Evolutionary conservation across 2,888 invertebrate species (phyloP), one percentile per base, ranked within the genome.

Genomic region (Cancer borealis): DNA sequence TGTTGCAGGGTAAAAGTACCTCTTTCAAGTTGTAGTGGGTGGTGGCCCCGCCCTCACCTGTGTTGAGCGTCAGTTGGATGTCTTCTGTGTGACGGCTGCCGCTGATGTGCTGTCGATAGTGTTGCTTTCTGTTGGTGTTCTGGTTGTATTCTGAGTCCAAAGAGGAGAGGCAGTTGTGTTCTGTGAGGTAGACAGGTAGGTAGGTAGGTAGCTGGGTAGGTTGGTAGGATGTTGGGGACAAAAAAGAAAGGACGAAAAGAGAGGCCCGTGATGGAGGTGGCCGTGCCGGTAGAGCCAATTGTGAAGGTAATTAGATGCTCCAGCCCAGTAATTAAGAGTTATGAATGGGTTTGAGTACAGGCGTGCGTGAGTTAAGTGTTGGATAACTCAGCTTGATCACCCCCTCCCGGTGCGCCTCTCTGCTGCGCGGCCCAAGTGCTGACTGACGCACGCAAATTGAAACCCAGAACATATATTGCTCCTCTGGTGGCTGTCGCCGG

Each of bases 311-410:
- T 84, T 84, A 84, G 49, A n/a, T 84, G 92, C 47, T 92, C 39
- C 84, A 79, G 54, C 49, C 84, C 92, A 84, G 79, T 92, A 92
- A 92, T 92, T 84, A 79, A 84, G 79, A 30, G 84, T 92, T 87
- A 87, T 92, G 79, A 87, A 92, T 92, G 92, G 45, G 79, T 47
- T 92, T 87, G 49, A 92, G 79, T 92, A 92, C 92, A 49, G 92
- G 47, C 49, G 79, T 54, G 84, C 84, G 54, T 26, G 87, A 92
- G 84, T 92, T 92, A 92, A 92, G 92, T 92, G 49, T 49, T 30
- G 84, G 92, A 84, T 54, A 91, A 92, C 84, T 92, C 92, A 92
- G 39, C 84, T 92, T 84, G 84, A 84, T 84, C 84, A 92, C 73
- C 87, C 54, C 84, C 79, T 79, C 79, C 79, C 30, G 30, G 79